phyloP scores from a whole-genome alignment of 2,113 vertebrate species.

The Cairina moschata region DNA sequence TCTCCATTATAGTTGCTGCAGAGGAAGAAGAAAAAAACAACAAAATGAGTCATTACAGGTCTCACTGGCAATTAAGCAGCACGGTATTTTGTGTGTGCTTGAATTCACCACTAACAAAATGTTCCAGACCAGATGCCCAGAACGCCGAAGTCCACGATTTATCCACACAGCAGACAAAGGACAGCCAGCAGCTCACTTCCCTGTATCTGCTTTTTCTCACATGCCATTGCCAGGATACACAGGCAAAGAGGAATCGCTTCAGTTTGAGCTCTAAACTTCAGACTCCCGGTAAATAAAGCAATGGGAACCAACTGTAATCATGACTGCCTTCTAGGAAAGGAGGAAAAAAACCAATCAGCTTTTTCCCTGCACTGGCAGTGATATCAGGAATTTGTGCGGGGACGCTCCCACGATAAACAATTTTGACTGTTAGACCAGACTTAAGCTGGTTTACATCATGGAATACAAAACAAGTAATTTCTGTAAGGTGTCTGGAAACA shows the following conservation, averaged over 20 bases:
- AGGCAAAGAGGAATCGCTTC: conserved; percentile 11
- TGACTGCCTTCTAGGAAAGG: conserved; percentile 17
- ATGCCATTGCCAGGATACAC: neutral
- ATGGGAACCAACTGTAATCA: neutral
- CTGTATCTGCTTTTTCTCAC: conserved; percentile 41
- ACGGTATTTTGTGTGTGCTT: conserved; percentile 5
- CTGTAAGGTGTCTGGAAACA: neutral
- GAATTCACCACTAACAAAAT: conserved; percentile 51
- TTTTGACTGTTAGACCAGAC: neutral
- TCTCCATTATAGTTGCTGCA: conserved; percentile 80
- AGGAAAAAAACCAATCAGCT: neutral
- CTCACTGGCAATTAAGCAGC: conserved; percentile 21
- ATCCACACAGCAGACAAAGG: neutral
- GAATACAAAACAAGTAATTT: no score
- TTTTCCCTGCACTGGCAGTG: neutral
- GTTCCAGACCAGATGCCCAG: conserved; percentile 33
- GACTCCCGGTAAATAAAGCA: conserved; percentile 26
- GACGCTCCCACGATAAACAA: neutral
- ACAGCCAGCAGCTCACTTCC: neutral
- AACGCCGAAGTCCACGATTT: neutral
- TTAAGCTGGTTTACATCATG: no score
- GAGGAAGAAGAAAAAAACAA: conserved; percentile 10
- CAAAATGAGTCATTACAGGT: conserved; percentile 29
- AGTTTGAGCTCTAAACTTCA: neutral
- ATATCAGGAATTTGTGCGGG: neutral